Base-by-base conservation (phyloP, 2,797 vertebrate genomes). In the Betta splendens region DNA sequence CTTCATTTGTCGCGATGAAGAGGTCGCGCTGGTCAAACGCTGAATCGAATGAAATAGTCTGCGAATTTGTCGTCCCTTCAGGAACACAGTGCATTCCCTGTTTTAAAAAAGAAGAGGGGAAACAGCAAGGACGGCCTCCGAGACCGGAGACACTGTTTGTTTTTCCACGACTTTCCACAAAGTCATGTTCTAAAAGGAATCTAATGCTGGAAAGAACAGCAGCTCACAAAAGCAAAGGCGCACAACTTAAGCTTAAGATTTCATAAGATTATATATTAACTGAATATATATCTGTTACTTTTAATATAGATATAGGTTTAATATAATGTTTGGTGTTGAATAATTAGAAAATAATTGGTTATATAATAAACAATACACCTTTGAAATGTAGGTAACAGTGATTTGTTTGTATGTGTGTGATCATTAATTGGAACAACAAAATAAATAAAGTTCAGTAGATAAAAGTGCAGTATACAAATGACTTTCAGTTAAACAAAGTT, bases 111-210 rank as follows among this genome's bases (percentile, higher is more conserved):
- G 13, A 26, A 1, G 11, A 58, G 50, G 2, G n/a, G 15, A 54
- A 31, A 43, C 71, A 16, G 7, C 3, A 16, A 47, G 60, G 52
- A 58, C 75, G 69, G 75, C 87, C 86, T 81, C 78, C 44, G 3
- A 67, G 64, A 83, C 85, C 58, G 44, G 58, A 75, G 86, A 82
- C 54, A 51, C 29, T 42, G 60, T 85, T 80, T 77, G 59, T 79
- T 85, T 88, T 88, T 87, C 83, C 81, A 54, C 71, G 64, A 77
- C 77, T 70, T 71, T 70, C 70, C 65, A 47, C 68, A 49, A 55
- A 80, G 75, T 75, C 48, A 68, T 68, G 81, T 72, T 64, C 66
- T 54, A 40, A 68, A 70, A 79, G 65, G 42, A 66, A 68, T 70
- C 53, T 36, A 18, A 52, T 58, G 33, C 18, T 28, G 48, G 48